A percentile compares a stretch with the other conserved stretches of the same genome.
Conservation (phyloP, 37 sponge, comb jelly and placozoan species). For the Chondrilla cf. caribensis region DNA sequence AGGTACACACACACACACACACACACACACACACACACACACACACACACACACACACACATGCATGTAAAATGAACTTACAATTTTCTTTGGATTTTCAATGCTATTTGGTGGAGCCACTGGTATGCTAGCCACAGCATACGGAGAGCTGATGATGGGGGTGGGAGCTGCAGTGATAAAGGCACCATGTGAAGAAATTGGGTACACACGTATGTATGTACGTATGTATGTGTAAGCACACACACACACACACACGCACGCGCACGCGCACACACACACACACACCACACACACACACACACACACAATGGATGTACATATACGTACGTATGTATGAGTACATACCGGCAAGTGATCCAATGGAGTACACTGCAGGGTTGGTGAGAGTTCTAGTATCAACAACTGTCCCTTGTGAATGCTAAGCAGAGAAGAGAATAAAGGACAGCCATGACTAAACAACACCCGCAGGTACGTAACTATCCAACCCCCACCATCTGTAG, state of each 20-base stretch:
- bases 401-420: no score
- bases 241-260: not conserved
- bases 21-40: no score
- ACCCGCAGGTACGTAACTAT: no score
- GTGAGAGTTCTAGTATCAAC: slow-evolving; percentile 53
- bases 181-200: no score
- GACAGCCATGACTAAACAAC: no score
- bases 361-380: slow-evolving; percentile 24
- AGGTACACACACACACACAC: no score
- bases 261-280: not conserved
- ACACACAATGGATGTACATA: slow-evolving; percentile 16
- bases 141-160: slow-evolving; percentile 15
- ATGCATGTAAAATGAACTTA: slow-evolving; percentile 10
- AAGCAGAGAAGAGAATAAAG: no score
- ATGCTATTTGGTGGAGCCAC: slow-evolving; percentile 71
- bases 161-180: slow-evolving; percentile 1
- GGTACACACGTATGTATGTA: not conserved
- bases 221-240: not conserved
- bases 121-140: slow-evolving; percentile 44
- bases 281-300: slow-evolving; percentile 22
- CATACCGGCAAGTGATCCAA: not conserved
- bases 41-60: no score
- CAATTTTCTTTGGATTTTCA: slow-evolving; percentile 70
- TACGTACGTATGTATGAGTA: not conserved
- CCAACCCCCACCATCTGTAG: no score